Evolutionary conservation across 2,888 invertebrate species (phyloP), one percentile per base, ranked within the genome.

Genomic region (Macrophya alboannulata): DNA sequence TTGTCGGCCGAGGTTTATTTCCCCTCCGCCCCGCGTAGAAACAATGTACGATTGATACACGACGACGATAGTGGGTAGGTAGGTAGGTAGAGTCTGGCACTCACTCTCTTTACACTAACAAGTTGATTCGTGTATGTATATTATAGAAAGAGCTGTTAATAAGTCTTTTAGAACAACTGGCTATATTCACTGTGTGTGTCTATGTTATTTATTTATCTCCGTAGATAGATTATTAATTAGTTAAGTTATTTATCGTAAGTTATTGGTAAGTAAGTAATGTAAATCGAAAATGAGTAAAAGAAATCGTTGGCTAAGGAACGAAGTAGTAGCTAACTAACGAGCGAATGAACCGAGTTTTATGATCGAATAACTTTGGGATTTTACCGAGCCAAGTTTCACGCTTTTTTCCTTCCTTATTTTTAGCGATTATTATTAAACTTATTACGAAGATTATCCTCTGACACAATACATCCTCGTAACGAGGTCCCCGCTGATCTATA

Each of bases 401-500:
- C 8, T 25, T 25, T 12, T 21, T 62, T 25, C 10, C 21, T 25
- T 25, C 4, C 3, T 12, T 12, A 0, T 62, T 37, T 68, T 17
- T 37, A 37, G 4, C 17, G 37, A 45, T 45, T 45, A 37, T 77
- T 51, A 77, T 48, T 40, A 10, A 51, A 55, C 15, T 37, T 15
- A 77, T 21, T 1, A 43, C 55, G 40, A 81, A n/a, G 62, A 62
- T 15, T 21, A 15, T 9, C 9, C 62, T n/a, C 43, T 9, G 10
- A 62, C 81, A 81, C 62, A 86, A 85, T 87, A 86, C 89, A 88
- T 88, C 87, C 6, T 68, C 37, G 68, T 68, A 62, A 68, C 31
- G 15, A 68, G 15, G 37, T 68, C 15, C 37, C 17, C 37, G 37
- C 8, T 68, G 87, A 88, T 89, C 89, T 88, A 88, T 89, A 90